Evolutionary conservation across 2,888 invertebrate species (phyloP), one percentile per base, ranked within the genome.

Genomic region (Drosophila kambysellisi): DNA sequence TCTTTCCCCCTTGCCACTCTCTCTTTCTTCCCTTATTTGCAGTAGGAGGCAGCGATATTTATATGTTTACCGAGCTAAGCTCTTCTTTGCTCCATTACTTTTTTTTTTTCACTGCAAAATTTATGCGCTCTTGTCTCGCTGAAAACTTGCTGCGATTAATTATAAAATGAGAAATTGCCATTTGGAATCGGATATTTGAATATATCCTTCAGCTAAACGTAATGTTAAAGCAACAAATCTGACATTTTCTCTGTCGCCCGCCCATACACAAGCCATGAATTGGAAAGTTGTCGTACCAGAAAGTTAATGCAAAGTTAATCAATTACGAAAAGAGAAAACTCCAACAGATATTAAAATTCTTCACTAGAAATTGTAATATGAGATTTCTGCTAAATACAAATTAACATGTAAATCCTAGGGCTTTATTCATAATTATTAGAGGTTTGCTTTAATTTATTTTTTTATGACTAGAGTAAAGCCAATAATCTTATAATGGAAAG

Each of bases 141-240:
- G 51, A 20, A 73, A 70, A 89, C 76, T 73, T 68, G 25, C 35
- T 71, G 70, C 76, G 33, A 89, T 85, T 89, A 87, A 89, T 87
- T 87, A 82, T 78, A 32, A 41, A 68, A 57, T 52, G 35, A 56
- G 50, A 58, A 63, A 70, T 51, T 62, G 52, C 29, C n/a, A 39
- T 17, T 25, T 48, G 59, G 29, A 39, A 52, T 46, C 46, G 20
- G 15, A 46, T 25, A 46, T 59, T 75, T 58, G 59, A 69, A 58
- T 50, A 67, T 59, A 74, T 64, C 41, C 53, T 67, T 56, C 20
- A 20, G 43, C 17, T 58, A 35, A 53, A 11, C 32, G 29, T n/a
- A 52, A 32, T 52, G 25, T 25, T 39, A 25, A 17, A 61, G 17
- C 17, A n/a, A 12, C 5, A n/a, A 30, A 29, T 41, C 25, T 6